Evolutionary conservation across 2,113 vertebrate species (phyloP), one percentile per base, ranked within the genome.

Genomic region (Eleginops maclovinus): DNA sequence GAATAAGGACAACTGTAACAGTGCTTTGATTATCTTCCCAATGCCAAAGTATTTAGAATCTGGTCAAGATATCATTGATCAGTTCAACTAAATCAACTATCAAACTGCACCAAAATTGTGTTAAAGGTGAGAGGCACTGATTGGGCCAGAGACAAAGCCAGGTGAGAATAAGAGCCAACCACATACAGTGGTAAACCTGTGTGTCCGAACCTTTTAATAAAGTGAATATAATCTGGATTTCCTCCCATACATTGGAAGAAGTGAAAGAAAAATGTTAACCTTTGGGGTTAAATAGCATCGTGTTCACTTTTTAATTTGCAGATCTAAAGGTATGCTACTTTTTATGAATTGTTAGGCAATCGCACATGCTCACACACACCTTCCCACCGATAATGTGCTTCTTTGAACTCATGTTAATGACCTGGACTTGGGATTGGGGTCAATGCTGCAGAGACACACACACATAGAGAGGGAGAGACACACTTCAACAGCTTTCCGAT

Each of bases 371-470:
- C 40, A 53, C 40, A 50, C 44, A 19, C 40, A 47, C 13, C 44
- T 3, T 26, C n/a, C 36, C 9, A 50, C 28, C 40, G 47, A 22
- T 14, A 12, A 19, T 10, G 28, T 78, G 40, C 51, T 51, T 26
- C 44, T 22, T 81, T 68, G 47, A 64, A 17, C 74, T 77, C 17
- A 2, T n/a, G 14, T 72, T 81, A 53, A 68, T 59, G 51, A 68
- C 11, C 26, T 72, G 75, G 78, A 87, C 14, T 79, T 73, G 9
- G 59, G 76, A 82, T 87, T 68, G 64, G 66, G 76, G 69, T 79
- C 41, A 2, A 55, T 82, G 72, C 82, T 77, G 68, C 68, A 80
- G 69, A 56, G 75, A 65, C 46, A 76, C 31, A 26, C 44, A 26
- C 31, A 40, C 4, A 60, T 1, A 55, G 50, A 43, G 1, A 63